Percentiles rank a stretch among this genome's conserved stretches.
These are phyloP conservation scores for Sparidentex hasta DNA, from an alignment of 2,797 vertebrate genomes.

Conservation along the genomic window DNA sequence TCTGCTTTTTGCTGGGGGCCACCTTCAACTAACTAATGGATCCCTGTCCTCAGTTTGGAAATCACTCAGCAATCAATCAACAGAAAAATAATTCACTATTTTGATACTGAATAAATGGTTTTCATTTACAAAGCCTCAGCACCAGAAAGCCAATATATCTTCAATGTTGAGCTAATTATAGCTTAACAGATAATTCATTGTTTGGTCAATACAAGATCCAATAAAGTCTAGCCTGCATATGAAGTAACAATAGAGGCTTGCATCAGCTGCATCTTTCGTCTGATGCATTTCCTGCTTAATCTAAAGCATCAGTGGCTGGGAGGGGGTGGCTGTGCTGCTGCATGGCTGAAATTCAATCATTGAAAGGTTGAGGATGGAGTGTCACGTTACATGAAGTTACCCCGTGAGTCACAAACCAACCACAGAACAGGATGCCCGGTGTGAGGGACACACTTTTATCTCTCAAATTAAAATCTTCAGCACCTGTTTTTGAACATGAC, in stretches of 20 bases:
- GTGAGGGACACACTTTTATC: not conserved
- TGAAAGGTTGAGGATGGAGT: conserved; percentile 41
- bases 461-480: not conserved
- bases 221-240: not conserved
- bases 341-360: conserved; percentile 63
- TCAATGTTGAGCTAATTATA: too few relatives aligned
- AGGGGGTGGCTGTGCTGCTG: conserved; percentile 38
- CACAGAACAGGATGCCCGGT: conserved; percentile 40
- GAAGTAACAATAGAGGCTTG: conserved; percentile 4
- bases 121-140: not conserved
- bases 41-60: too few relatives aligned
- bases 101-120: not conserved
- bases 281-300: conserved; percentile 46
- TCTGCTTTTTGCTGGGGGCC: too few relatives aligned
- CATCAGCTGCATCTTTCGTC: conserved; percentile 43
- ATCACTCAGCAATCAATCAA: too few relatives aligned
- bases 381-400: conserved; percentile 64
- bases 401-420: conserved; percentile 48
- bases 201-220: conserved; percentile 1
- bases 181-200: not conserved
- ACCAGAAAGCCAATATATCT: too few relatives aligned
- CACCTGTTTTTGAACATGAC: not conserved
- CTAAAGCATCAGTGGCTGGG: conserved; percentile 25
- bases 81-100: not conserved
- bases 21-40: too few relatives aligned